phyloP scores from a whole-genome alignment of 2,797 vertebrate genomes.

The Hippocampus kuda region DNA sequence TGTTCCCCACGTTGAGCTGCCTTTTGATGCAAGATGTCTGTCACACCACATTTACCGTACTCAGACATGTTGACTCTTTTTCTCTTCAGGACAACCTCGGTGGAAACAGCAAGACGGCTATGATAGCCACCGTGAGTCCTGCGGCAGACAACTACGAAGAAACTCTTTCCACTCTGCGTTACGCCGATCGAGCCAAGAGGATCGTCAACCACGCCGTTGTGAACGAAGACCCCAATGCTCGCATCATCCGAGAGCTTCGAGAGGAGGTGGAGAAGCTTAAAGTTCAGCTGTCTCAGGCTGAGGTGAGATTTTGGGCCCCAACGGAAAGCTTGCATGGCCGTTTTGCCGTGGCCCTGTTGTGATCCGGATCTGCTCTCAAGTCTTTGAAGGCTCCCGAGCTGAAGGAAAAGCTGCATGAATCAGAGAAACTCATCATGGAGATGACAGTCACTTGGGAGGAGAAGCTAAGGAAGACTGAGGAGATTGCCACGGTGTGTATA shows the following conservation, averaged over 20 bases:
- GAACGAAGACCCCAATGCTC: conserved; percentile 95
- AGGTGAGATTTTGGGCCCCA: conserved; percentile 30
- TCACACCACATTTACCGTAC: background rate
- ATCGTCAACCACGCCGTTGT: conserved; percentile 95
- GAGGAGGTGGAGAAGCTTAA: conserved; percentile 94
- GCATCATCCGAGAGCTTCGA: conserved; percentile 90
- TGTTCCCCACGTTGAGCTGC: conserved; percentile 6
- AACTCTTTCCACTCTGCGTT: conserved; percentile 90
- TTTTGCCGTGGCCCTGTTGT: background rate
- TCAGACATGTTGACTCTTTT: background rate
- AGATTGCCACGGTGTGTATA: conserved; percentile 84
- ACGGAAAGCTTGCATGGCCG: background rate
- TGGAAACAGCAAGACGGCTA: conserved; percentile 96
- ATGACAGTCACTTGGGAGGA: conserved; percentile 97
- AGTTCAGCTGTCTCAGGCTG: conserved; percentile 91
- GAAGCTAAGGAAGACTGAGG: conserved; percentile 94
- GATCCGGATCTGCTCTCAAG: conserved; percentile 50
- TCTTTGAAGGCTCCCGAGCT: conserved; percentile 95
- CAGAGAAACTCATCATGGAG: conserved; percentile 94
- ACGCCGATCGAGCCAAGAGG: conserved; percentile 92
- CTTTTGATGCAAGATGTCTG: background rate
- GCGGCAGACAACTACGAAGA: conserved; percentile 97
- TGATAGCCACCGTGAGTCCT: conserved; percentile 97
- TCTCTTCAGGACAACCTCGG: conserved; percentile 85
- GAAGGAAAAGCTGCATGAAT: conserved; percentile 94